Conservation (phyloP, 2,797 vertebrate species). For the Bufotes viridis region DNA sequence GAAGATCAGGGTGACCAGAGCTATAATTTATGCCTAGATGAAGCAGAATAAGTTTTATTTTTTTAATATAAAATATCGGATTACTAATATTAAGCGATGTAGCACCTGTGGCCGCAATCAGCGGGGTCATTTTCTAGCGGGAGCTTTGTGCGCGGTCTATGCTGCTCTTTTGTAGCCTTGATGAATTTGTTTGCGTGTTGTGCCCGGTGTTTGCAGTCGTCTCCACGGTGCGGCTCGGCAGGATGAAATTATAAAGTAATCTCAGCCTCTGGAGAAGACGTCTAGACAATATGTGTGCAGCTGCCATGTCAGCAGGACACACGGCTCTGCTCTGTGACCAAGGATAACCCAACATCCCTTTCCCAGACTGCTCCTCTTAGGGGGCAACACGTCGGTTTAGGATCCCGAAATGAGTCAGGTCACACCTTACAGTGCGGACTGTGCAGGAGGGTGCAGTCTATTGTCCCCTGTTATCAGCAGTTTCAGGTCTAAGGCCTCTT, state of each 20-base stretch:
- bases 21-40: neutral
- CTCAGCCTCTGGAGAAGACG: slow-evolving; percentile 2
- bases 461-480: neutral
- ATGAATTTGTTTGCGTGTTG: neutral
- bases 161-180: neutral
- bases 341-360: neutral
- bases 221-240: neutral
- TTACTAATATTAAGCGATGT: neutral
- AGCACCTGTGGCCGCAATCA: neutral
- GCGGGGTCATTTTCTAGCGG: neutral
- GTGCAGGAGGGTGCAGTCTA: neutral
- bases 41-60: too few species aligned
- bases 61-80: neutral
- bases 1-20: neutral
- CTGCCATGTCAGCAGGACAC: slow-evolving; percentile 12
- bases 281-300: slow-evolving; percentile 27
- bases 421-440: neutral
- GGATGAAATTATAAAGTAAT: neutral
- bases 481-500: neutral
- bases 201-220: neutral
- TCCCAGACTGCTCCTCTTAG: neutral
- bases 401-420: neutral
- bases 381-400: neutral
- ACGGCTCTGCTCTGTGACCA: neutral
- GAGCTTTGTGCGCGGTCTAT: neutral